Base-by-base conservation (phyloP, 2,888 invertebrate species). In the Erebia ligea region DNA sequence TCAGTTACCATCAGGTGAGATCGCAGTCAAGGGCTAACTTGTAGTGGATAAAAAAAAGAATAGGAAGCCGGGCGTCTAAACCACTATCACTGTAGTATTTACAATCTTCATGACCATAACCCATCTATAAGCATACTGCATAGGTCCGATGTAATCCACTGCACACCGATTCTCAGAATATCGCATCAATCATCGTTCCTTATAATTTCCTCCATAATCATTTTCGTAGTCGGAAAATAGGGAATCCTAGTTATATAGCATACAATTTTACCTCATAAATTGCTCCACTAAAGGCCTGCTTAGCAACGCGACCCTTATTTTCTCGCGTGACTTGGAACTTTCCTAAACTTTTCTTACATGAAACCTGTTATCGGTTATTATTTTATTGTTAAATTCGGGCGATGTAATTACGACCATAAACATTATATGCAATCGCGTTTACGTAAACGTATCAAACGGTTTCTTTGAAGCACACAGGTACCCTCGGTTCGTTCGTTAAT, bases 311-410 rank as follows among this genome's bases (percentile, higher is more conserved):
- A 66, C 69, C 69, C 66, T 69, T 69, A 71, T 65, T 71, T 71
- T 68, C 69, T 75, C 68, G 73, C 73, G 75, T 73, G 75, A 75
- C 75, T 67, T 48, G 61, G 67, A 73, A 69, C 69, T 73, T 75
- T 70, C 45, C 61, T 63, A 52, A 72, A 72, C 68, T 69, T 72
- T 72, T 67, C 66, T 64, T 64, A 69, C 69, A 69, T 72, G 66
- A 61, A 72, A 69, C 61, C 61, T 68, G 64, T 68, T 71, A 71
- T 66, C 68, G 68, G 68, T 57, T 68, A 68, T 61, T 68, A 62
- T 71, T 71, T 71, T 71, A 66, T 71, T 68, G 71, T 71, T 59
- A 69, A 69, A 69, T 67, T 70, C 42, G 66, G 67, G 56, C 57
- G 62, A 62, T 57, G 67, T 70, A 67, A 67, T 67, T 67, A 69